A percentile compares a stretch with the other conserved stretches of the same genome.
Evolutionary conservation across 2,113 vertebrate species (phyloP).

Genomic region (Grus americana): DNA sequence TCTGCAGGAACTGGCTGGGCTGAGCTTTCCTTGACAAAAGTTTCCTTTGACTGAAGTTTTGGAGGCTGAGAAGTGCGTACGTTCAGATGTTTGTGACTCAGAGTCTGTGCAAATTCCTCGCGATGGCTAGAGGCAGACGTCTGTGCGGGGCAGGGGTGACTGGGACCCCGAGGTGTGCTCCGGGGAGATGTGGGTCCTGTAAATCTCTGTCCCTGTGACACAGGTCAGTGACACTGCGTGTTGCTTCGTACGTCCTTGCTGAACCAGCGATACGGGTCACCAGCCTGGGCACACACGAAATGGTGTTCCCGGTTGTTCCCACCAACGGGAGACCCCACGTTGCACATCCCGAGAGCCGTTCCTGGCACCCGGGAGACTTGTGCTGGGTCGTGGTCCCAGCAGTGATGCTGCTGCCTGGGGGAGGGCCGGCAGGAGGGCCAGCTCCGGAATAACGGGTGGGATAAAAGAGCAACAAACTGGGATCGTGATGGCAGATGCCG

Average conservation of each 20-base stretch:
- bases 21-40: conserved; percentile 48
- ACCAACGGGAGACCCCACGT: accelerated
- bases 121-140: neutral
- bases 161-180: neutral
- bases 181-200: neutral
- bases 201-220: neutral
- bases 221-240: neutral
- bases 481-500: neutral
- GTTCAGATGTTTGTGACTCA: neutral
- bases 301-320: neutral
- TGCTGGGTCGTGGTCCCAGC: neutral
- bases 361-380: neutral
- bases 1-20: conserved; percentile 59
- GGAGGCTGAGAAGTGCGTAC: neutral
- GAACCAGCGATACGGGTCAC: neutral
- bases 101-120: neutral
- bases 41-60: conserved; percentile 34
- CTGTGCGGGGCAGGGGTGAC: neutral
- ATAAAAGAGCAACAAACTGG: neutral
- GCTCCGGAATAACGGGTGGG: accelerated
- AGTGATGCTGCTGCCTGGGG: neutral
- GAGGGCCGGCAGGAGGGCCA: neutral
- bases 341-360: neutral
- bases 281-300: neutral
- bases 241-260: accelerated